Conservation (phyloP, 2,797 vertebrate genomes). For the Schizopygopsis malacanthus region DNA sequence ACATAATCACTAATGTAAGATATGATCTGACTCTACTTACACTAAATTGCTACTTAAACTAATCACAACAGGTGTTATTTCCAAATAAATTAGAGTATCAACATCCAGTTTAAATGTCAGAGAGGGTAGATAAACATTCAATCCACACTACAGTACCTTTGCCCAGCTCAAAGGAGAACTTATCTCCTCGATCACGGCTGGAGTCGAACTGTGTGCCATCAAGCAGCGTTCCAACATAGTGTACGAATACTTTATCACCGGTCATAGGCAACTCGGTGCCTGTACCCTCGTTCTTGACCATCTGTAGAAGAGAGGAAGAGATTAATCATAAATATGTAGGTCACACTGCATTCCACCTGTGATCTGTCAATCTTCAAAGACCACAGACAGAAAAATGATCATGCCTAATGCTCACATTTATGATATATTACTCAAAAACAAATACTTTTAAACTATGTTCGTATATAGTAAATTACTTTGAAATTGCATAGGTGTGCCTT, state of each 20-base stretch:
- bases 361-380: conserved; percentile 31
- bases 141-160: conserved; percentile 83
- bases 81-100: no score
- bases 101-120: not conserved
- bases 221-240: conserved; percentile 92
- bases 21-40: not conserved
- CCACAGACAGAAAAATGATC: not conserved
- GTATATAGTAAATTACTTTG: not conserved
- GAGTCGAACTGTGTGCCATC: conserved; percentile 96
- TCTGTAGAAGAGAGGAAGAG: conserved; percentile 73
- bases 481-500: not conserved
- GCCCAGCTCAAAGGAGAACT: conserved; percentile 94
- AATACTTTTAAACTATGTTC: not conserved
- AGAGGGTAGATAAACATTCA: not conserved
- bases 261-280: conserved; percentile 90
- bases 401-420: not conserved
- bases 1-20: not conserved
- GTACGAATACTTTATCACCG: conserved; percentile 94
- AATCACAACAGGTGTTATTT: not conserved
- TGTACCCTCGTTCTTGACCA: conserved; percentile 89
- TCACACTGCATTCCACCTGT: conserved; percentile 1
- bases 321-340: not conserved
- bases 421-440: not conserved
- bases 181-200: conserved; percentile 90
- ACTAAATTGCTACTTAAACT: not conserved